A percentile compares a stretch with the other conserved stretches of the same genome.
Conservation (phyloP, 2,113 vertebrate genomes). For the Paramisgurnus dabryanus region DNA sequence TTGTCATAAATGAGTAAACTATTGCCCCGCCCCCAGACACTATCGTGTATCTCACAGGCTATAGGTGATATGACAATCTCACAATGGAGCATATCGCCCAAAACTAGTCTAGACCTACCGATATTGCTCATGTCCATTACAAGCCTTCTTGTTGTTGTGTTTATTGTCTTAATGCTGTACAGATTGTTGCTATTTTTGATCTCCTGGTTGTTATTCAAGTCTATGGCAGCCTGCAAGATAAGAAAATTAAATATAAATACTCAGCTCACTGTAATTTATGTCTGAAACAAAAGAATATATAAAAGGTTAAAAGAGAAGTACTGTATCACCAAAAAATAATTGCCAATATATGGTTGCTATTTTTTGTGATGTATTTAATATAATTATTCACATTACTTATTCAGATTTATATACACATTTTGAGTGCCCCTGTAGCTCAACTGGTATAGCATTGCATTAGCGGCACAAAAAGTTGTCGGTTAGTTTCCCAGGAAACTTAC, state of each 20-base stretch:
- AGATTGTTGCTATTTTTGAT: background rate
- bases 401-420: too few relatives aligned
- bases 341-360: background rate
- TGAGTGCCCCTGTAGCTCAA: too few relatives aligned
- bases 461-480: too few relatives aligned
- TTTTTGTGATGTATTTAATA: too few relatives aligned
- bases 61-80: too few relatives aligned
- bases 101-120: slow-evolving; percentile 10
- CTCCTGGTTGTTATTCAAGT: slow-evolving; percentile 37
- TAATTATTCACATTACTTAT: too few relatives aligned
- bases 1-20: too few relatives aligned
- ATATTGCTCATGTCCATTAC: background rate
- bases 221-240: slow-evolving; percentile 13
- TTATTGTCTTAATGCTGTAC: background rate
- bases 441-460: too few relatives aligned
- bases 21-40: too few relatives aligned
- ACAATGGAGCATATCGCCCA: too few relatives aligned
- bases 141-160: background rate
- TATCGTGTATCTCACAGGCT: too few relatives aligned
- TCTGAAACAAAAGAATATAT: background rate
- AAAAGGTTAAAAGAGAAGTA: background rate
- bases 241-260: background rate
- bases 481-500: too few relatives aligned
- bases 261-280: background rate
- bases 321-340: background rate